Conservation (phyloP, 2,888 invertebrate genomes). For the Oegoconia quadripuncta region DNA sequence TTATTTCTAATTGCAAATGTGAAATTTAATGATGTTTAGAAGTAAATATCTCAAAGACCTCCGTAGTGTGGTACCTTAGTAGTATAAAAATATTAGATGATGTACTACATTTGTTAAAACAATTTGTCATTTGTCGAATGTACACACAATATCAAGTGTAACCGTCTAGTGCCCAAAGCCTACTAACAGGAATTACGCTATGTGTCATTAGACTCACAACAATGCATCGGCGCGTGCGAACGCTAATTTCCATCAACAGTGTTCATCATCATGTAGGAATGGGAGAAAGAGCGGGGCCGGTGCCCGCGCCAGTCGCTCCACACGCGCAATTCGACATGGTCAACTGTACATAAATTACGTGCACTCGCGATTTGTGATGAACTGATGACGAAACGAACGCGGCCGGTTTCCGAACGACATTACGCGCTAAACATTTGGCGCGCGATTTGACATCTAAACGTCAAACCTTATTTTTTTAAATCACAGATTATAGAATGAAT, state of each 20-base stretch:
- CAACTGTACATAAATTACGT: slow-evolving; percentile 64
- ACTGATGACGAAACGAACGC: slow-evolving; percentile 40
- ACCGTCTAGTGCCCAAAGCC: background rate
- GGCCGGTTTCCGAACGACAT: slow-evolving; percentile 33
- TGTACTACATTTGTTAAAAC: no score
- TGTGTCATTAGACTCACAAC: slow-evolving; percentile 23
- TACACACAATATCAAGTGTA: no score
- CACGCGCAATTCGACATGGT: slow-evolving; percentile 76
- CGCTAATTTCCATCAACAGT: slow-evolving; percentile 55
- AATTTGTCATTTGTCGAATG: no score
- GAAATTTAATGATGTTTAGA: no score
- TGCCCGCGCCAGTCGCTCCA: slow-evolving; percentile 65
- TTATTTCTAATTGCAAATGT: no score
- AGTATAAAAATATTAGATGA: no score
- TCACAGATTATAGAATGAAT: slow-evolving; percentile 34
- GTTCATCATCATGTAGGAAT: slow-evolving; percentile 59
- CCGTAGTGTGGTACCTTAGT: no score
- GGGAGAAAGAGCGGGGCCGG: slow-evolving; percentile 72
- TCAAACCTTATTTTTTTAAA: slow-evolving; percentile 27
- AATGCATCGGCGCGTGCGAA: slow-evolving; percentile 38
- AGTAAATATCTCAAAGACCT: no score
- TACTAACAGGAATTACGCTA: background rate
- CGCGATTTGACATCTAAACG: slow-evolving; percentile 33
- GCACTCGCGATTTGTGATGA: no score
- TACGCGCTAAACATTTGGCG: slow-evolving; percentile 36